Base-by-base conservation (phyloP, 2,888 invertebrate genomes). In the Trichopria drosophilae region DNA sequence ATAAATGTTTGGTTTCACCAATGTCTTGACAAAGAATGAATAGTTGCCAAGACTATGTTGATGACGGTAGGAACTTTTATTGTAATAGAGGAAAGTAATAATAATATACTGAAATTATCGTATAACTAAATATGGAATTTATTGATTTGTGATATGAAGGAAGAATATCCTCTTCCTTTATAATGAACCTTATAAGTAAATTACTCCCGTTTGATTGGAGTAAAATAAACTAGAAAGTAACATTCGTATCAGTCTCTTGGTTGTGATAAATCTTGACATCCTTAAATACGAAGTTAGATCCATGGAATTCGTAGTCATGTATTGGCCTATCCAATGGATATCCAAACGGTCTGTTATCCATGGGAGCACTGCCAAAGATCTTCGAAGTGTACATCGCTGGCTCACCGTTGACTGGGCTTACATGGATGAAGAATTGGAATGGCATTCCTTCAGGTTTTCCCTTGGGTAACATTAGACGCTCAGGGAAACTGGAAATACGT, bases 271-370 rank as follows among this genome's bases (percentile, higher is more conserved):
- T 79, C 58, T 78, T 77, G 4, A 84, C 80, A 61, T 86, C 84
- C 60, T 84, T 79, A 70, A 84, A 83, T 72, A 78, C 81, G 77
- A 83, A 83, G 77, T 88, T 88, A 29, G 85, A 81, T 13, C 84
- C 82, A 59, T 79, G 79, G 79, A 84, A 87, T 54, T 77, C 78
- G 39, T 75, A 75, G 35, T 82, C 77, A 12, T 12, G 22, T 64
- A 86, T 80, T 16, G 78, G 77, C 61, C 86, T 84, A 69, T 90
- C 88, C 68, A 90, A 81, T 54, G 90, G 90, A 80, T 83, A 90
- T 44, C 86, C 87, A 64, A 84, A 78, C 35, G 87, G 81, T 70
- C 81, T 80, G 58, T 78, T 80, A 70, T 88, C 87, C 36, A 84
- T 76, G 45, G 71, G 64, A 41, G 76, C 66, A 23, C 55, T 49